Percentiles rank a stretch among this genome's conserved stretches.
Evolutionary conservation across 2,113 vertebrate species (phyloP).

Genomic region (Actenoides hombroni): DNA sequence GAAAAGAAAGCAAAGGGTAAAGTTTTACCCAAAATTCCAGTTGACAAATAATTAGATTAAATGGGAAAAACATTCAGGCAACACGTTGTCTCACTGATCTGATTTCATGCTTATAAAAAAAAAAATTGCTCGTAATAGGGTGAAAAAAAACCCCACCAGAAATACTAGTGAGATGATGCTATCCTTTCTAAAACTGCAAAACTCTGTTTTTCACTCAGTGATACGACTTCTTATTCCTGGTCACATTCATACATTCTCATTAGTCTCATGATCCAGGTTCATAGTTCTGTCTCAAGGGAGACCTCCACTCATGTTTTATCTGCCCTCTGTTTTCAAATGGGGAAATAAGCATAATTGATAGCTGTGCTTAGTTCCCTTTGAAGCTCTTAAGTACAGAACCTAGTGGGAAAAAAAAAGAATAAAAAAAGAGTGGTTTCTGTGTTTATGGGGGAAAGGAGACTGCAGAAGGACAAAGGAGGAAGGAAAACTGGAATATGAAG

Average conservation of each 20-base stretch:
- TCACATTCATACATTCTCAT: conserved; percentile 24
- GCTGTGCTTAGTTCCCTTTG: conserved; percentile 1
- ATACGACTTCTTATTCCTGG: conserved; percentile 3
- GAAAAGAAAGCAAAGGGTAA: neutral
- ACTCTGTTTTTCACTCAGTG: neutral
- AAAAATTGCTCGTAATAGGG: neutral
- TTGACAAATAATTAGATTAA: neutral
- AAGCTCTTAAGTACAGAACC: neutral
- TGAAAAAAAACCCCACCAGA: neutral
- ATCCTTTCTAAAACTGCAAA: neutral
- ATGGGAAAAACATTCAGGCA: neutral
- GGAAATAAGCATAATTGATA: conserved; percentile 33
- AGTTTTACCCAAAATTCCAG: neutral
- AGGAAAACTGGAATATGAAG: conserved; percentile 16
- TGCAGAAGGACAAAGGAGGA: conserved; percentile 34
- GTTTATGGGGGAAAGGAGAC: neutral
- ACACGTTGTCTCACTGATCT: neutral
- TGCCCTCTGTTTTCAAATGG: conserved; percentile 30
- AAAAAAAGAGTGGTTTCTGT: neutral
- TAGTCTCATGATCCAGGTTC: conserved; percentile 40
- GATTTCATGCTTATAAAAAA: neutral
- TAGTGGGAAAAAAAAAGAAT: neutral
- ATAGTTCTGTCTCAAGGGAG: conserved; percentile 1
- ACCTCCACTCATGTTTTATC: conserved; percentile 7
- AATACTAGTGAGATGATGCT: neutral